Percentiles rank a stretch among this genome's conserved stretches.
phyloP scores from a whole-genome alignment of 2,888 invertebrate species.

The Podabrus alpinus region DNA sequence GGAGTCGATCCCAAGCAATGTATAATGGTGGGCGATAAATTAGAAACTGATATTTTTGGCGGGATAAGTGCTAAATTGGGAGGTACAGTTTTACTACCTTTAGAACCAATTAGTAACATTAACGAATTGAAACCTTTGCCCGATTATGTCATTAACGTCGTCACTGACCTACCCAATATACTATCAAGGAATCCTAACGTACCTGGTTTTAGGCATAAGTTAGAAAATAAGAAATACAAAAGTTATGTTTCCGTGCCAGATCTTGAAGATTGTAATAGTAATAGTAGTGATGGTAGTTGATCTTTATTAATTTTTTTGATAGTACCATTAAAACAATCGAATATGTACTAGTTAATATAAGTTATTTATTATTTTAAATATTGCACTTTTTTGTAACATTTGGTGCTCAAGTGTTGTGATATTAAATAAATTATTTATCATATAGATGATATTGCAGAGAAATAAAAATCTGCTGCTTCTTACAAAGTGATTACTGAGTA shows the following conservation, averaged over 20 bases:
- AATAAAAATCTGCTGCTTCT: not conserved
- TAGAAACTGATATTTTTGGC: slow-evolving; percentile 87
- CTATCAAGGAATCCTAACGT: slow-evolving; percentile 59
- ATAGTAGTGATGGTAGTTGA: slow-evolving; percentile 60
- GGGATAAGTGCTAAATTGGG: slow-evolving; percentile 74
- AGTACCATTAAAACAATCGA: slow-evolving; percentile 4
- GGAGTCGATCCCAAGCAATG: slow-evolving; percentile 75
- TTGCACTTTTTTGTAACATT: slow-evolving; percentile 12
- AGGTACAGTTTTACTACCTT: slow-evolving; percentile 81
- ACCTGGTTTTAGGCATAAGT: slow-evolving; percentile 37
- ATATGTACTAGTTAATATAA: not conserved
- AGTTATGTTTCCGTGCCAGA: slow-evolving; percentile 44
- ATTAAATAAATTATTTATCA: slow-evolving; percentile 18
- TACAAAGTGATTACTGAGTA: not conserved
- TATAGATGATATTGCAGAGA: slow-evolving; percentile 2
- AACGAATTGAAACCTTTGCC: slow-evolving; percentile 56
- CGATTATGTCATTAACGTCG: slow-evolving; percentile 68
- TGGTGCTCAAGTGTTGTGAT: slow-evolving; percentile 29
- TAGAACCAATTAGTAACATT: slow-evolving; percentile 42
- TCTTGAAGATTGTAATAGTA: slow-evolving; percentile 55
- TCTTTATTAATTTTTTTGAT: slow-evolving; percentile 25
- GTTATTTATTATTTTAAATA: not conserved
- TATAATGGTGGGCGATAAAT: slow-evolving; percentile 86
- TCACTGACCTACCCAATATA: slow-evolving; percentile 66
- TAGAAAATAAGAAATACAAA: slow-evolving; percentile 26